These are phyloP conservation scores for Idaea biselata DNA, from an alignment of 2,888 invertebrate species.

Conservation along the genomic window DNA sequence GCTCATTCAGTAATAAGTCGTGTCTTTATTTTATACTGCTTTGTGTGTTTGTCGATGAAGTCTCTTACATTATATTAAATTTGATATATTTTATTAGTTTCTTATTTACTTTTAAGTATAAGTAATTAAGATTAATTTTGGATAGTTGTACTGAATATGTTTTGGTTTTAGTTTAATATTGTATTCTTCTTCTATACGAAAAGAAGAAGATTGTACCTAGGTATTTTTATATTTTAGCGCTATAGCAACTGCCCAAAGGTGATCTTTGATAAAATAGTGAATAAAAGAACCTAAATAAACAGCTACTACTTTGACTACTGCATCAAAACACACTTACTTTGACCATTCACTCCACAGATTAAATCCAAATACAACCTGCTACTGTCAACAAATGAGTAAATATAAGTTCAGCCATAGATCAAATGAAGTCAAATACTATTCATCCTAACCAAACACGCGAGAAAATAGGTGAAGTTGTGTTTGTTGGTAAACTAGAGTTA, in stretches of 20 bases:
- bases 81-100: no score
- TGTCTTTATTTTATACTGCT: constrained; percentile 7
- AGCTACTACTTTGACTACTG: background rate
- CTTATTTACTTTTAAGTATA: no score
- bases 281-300: no score
- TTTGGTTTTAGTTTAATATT: no score
- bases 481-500: background rate
- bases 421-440: background rate
- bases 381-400: background rate
- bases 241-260: no score
- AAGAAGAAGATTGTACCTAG: no score
- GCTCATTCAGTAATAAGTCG: constrained; percentile 9
- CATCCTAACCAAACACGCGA: background rate
- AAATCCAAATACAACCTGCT: background rate
- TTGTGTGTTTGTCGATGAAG: constrained; percentile 4
- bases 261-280: no score
- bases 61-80: no score
- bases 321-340: background rate
- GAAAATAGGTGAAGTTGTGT: background rate
- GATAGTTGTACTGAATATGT: no score
- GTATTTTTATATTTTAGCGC: no score
- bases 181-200: no score
- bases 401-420: background rate
- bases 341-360: background rate
- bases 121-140: no score